Conservation (phyloP, 2,113 vertebrate genomes). For the Cyrtonyx montezumae region DNA sequence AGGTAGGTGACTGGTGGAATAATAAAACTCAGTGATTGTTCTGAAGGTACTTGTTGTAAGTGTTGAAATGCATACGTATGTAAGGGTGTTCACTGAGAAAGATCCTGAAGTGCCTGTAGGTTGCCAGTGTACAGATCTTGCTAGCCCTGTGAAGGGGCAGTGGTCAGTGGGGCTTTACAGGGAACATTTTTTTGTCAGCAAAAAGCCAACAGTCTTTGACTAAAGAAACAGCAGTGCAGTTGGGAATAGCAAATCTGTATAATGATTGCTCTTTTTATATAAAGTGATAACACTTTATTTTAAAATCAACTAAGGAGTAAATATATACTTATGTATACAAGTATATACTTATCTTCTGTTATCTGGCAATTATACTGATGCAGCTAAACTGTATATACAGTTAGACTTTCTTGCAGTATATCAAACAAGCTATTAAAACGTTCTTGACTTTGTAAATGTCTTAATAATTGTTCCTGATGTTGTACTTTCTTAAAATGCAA, state of each 20-base stretch:
- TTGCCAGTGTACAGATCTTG: fast-evolving
- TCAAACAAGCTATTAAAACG: background rate
- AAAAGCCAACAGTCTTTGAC: background rate
- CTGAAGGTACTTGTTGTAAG: background rate
- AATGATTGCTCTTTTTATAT: background rate
- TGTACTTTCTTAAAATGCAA: background rate
- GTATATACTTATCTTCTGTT: background rate
- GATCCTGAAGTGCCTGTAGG: fast-evolving
- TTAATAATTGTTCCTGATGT: background rate
- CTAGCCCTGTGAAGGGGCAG: fast-evolving
- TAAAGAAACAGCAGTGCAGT: background rate
- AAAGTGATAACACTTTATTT: background rate
- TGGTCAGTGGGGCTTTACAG: fast-evolving
- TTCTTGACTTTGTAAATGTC: background rate
- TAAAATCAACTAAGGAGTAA: background rate
- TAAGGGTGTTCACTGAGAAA: background rate
- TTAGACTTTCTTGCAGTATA: background rate
- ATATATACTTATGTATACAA: background rate
- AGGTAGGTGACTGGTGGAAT: background rate
- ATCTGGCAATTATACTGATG: background rate
- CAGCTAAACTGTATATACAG: background rate
- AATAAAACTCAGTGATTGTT: background rate
- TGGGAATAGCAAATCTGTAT: background rate
- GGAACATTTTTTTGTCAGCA: background rate
- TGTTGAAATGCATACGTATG: fast-evolving